Conservation (phyloP, 2,113 vertebrate genomes). For the Alaudala cheleensis region DNA sequence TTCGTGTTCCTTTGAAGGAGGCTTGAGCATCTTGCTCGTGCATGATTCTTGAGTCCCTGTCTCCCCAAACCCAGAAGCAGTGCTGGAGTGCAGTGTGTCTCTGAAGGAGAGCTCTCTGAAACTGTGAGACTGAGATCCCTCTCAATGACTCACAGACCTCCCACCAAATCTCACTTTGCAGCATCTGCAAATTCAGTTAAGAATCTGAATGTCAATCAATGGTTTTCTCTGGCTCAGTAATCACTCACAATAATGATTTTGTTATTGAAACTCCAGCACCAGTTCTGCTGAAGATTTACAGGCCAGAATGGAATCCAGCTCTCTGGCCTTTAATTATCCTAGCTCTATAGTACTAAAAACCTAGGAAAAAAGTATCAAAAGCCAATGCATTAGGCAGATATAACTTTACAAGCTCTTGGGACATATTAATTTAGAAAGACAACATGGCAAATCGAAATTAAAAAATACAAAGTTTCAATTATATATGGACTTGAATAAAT, state of each 20-base stretch:
- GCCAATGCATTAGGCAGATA: not conserved
- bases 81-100: not conserved
- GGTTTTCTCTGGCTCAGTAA: slow-evolving; percentile 67
- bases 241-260: slow-evolving; percentile 66
- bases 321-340: slow-evolving; percentile 48
- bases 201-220: slow-evolving; percentile 59
- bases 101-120: slow-evolving; percentile 23
- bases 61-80: not conserved
- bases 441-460: not conserved
- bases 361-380: not conserved
- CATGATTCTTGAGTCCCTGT: not conserved
- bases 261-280: slow-evolving; percentile 56
- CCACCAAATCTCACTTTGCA: slow-evolving; percentile 46
- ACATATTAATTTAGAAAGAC: not conserved
- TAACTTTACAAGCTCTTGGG: not conserved
- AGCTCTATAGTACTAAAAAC: not conserved
- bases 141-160: slow-evolving; percentile 36
- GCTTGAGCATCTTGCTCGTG: not conserved
- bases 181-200: slow-evolving; percentile 62
- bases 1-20: not conserved
- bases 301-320: slow-evolving; percentile 53
- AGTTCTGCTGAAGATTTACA: slow-evolving; percentile 56
- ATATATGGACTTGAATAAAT: not conserved
- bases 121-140: not conserved
- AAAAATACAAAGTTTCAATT: not conserved